phyloP scores from a whole-genome alignment of 2,888 invertebrate genomes.

The Eledona agricola region DNA sequence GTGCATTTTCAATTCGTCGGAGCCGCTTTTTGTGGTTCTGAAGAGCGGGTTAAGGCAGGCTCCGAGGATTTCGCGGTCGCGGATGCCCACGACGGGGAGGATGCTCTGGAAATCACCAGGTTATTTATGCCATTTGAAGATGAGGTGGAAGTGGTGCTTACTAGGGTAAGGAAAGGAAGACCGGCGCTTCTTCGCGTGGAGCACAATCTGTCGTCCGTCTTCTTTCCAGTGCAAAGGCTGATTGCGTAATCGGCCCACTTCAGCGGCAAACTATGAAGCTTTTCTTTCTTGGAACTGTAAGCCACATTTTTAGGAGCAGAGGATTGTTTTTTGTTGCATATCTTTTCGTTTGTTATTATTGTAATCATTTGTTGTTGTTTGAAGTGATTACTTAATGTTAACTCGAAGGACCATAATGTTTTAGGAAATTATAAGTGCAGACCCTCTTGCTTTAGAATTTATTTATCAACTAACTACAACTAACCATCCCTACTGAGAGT shows the following conservation, averaged over 20 bases:
- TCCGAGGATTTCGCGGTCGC: conserved; percentile 59
- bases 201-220: conserved; percentile 68
- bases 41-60: conserved; percentile 69
- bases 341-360: no score
- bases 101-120: conserved; percentile 70
- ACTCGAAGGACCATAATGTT: no score
- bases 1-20: conserved; percentile 73
- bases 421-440: no score
- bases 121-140: not conserved
- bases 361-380: no score
- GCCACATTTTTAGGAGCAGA: not conserved
- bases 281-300: conserved; percentile 55
- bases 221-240: conserved; percentile 64
- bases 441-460: no score
- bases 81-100: conserved; percentile 74
- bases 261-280: conserved; percentile 69
- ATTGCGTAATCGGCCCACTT: conserved; percentile 72
- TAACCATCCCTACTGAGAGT: no score
- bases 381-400: no score
- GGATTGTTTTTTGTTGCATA: no score
- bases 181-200: conserved; percentile 93
- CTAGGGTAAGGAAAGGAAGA: conserved; percentile 90
- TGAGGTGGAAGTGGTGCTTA: no score
- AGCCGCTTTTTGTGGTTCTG: conserved; percentile 50
- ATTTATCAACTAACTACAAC: no score